Base-by-base conservation (phyloP, 1,140 invertebrate species). In the Antheraea pernyi region DNA sequence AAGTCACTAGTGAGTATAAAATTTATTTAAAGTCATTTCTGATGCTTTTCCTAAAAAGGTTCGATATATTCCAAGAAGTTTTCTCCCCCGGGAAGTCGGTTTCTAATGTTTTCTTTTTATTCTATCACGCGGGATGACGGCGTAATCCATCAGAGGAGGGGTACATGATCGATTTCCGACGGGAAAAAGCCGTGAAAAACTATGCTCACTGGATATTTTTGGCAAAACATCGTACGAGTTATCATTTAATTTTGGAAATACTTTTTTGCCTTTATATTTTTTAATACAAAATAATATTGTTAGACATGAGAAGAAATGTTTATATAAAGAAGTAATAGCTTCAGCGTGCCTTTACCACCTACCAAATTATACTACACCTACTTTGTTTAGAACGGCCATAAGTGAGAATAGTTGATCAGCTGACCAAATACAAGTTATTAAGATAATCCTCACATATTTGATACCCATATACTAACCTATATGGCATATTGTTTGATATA, bases 41-140 rank as follows among this genome's bases (percentile, higher is more conserved):
- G 70, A 53, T 53, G 46, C 5, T 53, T 53, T 53, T 53, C 1
- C 39, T 42, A 42, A 53, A 13, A 53, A 53, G 16, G 39, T 42
- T 3, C 39, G 39, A 9, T 42, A 42, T 42, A 53, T 30, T 30
- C 9, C 13, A 53, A 13, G 62, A 72, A 70, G 74, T 72, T 78
- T 70, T 78, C 22, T 80, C 82, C 83, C 69, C 63, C 73, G 79
- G 77, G 69, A 70, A 70, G 65, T 69, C 72, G 80, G 75, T n/a
- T 53, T 78, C 80, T 86, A 85, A 88, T 88, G 85, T 89, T 88
- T 88, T 85, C 81, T 85, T 86, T 88, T 90, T 88, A 84, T 86
- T 88, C 83, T 82, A 85, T 85, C 80, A 85, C 73, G 60, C 66
- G 63, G 69, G 76, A 76, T 80, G 78, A 75, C 73, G 76, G 73